Evolutionary conservation across 2,888 invertebrate species (phyloP).

Genomic region (Pharmacophagus antenor): DNA sequence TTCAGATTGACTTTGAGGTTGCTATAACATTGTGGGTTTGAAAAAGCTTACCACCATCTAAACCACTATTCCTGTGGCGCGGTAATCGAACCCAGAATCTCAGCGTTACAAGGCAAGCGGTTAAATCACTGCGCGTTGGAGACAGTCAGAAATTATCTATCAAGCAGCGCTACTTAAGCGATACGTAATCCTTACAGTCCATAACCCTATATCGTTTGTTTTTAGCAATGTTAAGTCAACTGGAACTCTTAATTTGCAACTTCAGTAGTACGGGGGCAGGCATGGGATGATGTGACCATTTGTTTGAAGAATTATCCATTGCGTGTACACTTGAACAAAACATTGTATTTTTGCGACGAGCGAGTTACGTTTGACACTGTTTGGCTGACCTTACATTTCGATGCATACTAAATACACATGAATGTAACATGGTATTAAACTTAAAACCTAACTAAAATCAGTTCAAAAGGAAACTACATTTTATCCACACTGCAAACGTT

Average conservation of each 20-base stretch:
- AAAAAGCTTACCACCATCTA: too few species aligned
- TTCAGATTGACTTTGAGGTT: too few species aligned
- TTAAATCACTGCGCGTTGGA: too few species aligned
- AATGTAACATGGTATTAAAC: conserved; percentile 2
- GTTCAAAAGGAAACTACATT: too few species aligned
- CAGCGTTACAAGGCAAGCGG: too few species aligned
- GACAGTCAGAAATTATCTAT: background rate
- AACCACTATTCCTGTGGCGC: too few species aligned
- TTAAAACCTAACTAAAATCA: background rate
- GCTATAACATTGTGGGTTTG: too few species aligned
- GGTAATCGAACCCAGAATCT: too few species aligned
- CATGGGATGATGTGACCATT: background rate
- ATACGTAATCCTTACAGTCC: background rate
- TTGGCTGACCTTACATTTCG: background rate
- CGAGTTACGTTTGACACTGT: background rate
- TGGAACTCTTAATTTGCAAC: background rate
- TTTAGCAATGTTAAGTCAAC: background rate
- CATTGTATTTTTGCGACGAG: background rate
- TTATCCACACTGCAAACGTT: too few species aligned
- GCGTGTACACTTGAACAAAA: background rate
- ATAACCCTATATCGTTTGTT: background rate
- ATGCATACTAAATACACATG: conserved; percentile 5
- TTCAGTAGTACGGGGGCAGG: background rate
- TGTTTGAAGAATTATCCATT: background rate
- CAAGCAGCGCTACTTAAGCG: background rate